Conservation (phyloP, 2,113 vertebrate species). For the Lophura nycthemera region DNA sequence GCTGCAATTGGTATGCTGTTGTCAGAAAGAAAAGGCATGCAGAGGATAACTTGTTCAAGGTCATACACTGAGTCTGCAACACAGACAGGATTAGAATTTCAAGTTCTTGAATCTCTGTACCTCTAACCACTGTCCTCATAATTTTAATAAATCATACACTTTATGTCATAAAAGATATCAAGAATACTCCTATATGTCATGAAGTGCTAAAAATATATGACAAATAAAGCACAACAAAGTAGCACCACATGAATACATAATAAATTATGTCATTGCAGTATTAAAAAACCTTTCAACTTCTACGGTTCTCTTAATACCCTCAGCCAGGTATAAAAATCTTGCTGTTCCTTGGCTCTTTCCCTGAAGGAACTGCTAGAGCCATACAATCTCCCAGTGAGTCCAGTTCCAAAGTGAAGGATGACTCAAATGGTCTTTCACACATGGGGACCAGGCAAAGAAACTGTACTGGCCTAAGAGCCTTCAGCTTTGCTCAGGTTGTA, state of each 20-base stretch:
- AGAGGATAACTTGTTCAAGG: not conserved
- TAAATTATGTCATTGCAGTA: not conserved
- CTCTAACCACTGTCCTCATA: not conserved
- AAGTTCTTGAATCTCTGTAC: not conserved
- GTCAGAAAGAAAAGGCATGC: not conserved
- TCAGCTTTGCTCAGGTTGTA: not conserved
- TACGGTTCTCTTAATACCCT: not conserved
- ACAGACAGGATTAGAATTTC: not conserved
- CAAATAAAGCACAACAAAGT: not conserved
- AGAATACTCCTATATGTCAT: not conserved
- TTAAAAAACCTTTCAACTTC: not conserved
- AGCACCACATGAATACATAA: not conserved
- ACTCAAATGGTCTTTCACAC: not conserved
- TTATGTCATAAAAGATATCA: not conserved
- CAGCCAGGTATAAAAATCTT: not conserved
- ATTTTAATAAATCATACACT: not conserved
- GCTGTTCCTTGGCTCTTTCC: not conserved
- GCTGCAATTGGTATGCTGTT: not conserved
- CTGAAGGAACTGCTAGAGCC: not conserved
- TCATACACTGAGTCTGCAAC: not conserved
- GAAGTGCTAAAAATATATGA: not conserved
- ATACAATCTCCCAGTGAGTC: not conserved
- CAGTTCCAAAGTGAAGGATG: not conserved
- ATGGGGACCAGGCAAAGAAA: not conserved
- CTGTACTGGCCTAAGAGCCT: not conserved